Percentiles rank a stretch among this genome's conserved stretches.
phyloP scores from a whole-genome alignment of 2,888 invertebrate species.

The Aquatica leii region DNA sequence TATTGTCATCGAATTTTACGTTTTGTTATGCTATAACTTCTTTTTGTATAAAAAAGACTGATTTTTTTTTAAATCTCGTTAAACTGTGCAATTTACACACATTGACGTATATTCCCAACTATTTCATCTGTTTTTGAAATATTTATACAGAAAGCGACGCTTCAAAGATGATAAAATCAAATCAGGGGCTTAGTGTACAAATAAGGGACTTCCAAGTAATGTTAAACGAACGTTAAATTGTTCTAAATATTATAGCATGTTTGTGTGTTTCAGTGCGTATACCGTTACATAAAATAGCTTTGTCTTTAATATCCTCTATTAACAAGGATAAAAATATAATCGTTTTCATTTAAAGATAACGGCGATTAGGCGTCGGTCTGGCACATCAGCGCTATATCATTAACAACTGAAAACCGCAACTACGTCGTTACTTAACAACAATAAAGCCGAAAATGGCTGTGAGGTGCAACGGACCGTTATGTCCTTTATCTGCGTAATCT shows the following conservation, averaged over 20 bases:
- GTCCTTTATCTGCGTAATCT: slow-evolving; percentile 60
- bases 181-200: slow-evolving; percentile 22
- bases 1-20: no score
- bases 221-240: slow-evolving; percentile 31
- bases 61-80: no score
- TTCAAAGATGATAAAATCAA: slow-evolving; percentile 29
- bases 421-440: slow-evolving; percentile 59
- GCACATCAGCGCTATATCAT: slow-evolving; percentile 51
- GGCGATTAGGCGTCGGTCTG: slow-evolving; percentile 45
- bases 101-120: slow-evolving; percentile 22
- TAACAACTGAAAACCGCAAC: slow-evolving; percentile 59
- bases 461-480: slow-evolving; percentile 58
- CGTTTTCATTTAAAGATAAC: slow-evolving; percentile 46
- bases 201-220: slow-evolving; percentile 25
- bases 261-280: slow-evolving; percentile 25
- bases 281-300: slow-evolving; percentile 30
- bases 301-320: slow-evolving; percentile 39
- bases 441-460: slow-evolving; percentile 58
- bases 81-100: no score
- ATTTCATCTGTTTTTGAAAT: slow-evolving; percentile 24
- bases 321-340: slow-evolving; percentile 45
- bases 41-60: no score
- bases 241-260: slow-evolving; percentile 32
- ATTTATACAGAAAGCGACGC: slow-evolving; percentile 20
- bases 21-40: no score